Evolutionary conservation across 1,140 invertebrate genomes (phyloP), one percentile per base, ranked within the genome.

Genomic region (Druon quercuslanigerum): DNA sequence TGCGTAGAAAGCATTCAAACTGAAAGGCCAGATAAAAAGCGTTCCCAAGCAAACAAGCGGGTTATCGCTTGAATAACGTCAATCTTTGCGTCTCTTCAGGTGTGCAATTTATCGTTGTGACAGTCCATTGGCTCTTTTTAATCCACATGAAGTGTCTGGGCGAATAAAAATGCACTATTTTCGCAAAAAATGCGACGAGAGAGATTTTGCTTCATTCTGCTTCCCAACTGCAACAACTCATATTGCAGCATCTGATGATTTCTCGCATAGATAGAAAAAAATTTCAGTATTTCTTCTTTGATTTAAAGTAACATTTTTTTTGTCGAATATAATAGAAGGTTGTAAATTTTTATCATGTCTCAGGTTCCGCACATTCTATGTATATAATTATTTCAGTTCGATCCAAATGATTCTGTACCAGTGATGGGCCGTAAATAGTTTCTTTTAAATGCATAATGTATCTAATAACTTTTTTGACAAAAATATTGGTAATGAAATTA

Each of bases 1-100:
- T 33, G 57, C 33, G 57, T 66, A 66, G 57, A 25, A 66, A 66
- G 60, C 60, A 66, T 66, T 66, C 60, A 66, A 66, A 66, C 16
- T 66, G 60, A 66, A 66, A 46, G n/a, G 60, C n/a, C 40, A 66
- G 60, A 66, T 66, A 66, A 66, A 33, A 66, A 66, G 60, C 60
- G 12, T 66, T 16, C 25, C 25, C 60, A 66, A 33, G 33, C 60
- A 66, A 66, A 66, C 33, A 66, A 66, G 60, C 60, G 33, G 60
- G 60, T 66, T 66, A 66, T 66, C 60, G 25, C 25, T 25, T 66
- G 25, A 66, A 66, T 66, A 33, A 66, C 60, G 60, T 16, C 9
- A 40, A 66, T 33, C 20, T 33, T 33, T 66, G 60, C 33, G 60
- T 66, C 60, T 66, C 25, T 66, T 66, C 46, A 66, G 60, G 60